phyloP scores from a whole-genome alignment of 2,888 invertebrate genomes.

The Dione juno region DNA sequence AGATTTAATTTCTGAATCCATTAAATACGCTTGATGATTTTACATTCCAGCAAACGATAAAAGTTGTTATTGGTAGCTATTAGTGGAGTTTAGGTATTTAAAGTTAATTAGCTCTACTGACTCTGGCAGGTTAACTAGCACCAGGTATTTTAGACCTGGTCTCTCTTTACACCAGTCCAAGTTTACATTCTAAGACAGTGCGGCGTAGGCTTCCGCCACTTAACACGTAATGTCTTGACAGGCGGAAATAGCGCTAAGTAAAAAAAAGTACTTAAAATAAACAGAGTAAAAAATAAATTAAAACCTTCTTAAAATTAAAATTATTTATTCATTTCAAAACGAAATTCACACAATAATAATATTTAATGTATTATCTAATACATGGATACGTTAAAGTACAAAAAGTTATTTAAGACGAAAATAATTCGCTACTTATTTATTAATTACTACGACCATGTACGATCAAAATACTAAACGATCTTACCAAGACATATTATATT shows the following conservation, averaged over 20 bases:
- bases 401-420: constrained; percentile 39
- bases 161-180: no score
- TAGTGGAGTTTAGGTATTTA: background rate
- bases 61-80: background rate
- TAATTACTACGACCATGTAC: constrained; percentile 29
- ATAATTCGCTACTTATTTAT: constrained; percentile 36
- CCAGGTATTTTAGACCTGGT: no score
- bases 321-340: constrained; percentile 61
- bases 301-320: constrained; percentile 48
- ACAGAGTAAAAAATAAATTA: constrained; percentile 28
- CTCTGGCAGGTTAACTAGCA: background rate
- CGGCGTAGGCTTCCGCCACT: no score
- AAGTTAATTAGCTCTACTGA: background rate
- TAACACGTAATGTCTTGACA: no score
- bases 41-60: constrained; percentile 27
- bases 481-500: constrained; percentile 8
- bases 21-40: constrained; percentile 16
- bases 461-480: constrained; percentile 26
- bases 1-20: constrained; percentile 14
- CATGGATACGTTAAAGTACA: constrained; percentile 54
- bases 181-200: no score
- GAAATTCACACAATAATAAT: constrained; percentile 58
- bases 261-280: background rate
- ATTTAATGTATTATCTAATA: constrained; percentile 62
- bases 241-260: background rate